Percentiles rank a stretch among this genome's conserved stretches.
Conservation (phyloP, 2,797 vertebrate genomes). For the Dromococcyx pavoninus region DNA sequence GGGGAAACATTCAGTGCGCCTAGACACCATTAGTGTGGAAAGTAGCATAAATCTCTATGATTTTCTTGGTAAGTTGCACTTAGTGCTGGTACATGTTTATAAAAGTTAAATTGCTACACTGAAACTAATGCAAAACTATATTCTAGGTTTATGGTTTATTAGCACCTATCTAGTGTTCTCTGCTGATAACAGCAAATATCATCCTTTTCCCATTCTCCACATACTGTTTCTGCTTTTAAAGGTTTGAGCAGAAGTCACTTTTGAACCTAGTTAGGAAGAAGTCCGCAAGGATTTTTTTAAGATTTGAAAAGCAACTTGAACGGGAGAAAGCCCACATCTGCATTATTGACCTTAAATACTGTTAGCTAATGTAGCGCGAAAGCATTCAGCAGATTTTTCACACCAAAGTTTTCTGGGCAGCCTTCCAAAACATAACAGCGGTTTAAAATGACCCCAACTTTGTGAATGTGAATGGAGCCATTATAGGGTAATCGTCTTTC, state of each 20-base stretch:
- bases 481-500: constrained; percentile 40
- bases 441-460: constrained; percentile 34
- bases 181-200: not conserved
- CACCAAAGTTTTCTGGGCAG: constrained; percentile 55
- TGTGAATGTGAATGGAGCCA: constrained; percentile 38
- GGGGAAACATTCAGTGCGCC: not conserved
- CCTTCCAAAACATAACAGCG: constrained; percentile 47
- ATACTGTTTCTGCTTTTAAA: not conserved
- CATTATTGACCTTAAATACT: constrained; percentile 36
- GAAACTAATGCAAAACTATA: not conserved
- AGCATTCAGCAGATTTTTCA: constrained; percentile 50
- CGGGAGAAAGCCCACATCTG: not conserved
- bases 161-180: not conserved
- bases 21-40: constrained; percentile 10
- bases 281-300: not conserved
- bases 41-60: not conserved
- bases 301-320: not conserved
- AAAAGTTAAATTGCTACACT: not conserved
- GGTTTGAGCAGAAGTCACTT: not conserved
- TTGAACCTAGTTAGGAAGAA: not conserved
- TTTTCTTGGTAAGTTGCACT: not conserved
- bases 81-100: not conserved
- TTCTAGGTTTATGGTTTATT: not conserved
- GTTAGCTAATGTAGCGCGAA: constrained; percentile 38
- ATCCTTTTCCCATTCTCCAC: not conserved